These are phyloP conservation scores for Epsilonema sp. DNA, from an alignment of 2,888 invertebrate genomes.

Conservation along the genomic window DNA sequence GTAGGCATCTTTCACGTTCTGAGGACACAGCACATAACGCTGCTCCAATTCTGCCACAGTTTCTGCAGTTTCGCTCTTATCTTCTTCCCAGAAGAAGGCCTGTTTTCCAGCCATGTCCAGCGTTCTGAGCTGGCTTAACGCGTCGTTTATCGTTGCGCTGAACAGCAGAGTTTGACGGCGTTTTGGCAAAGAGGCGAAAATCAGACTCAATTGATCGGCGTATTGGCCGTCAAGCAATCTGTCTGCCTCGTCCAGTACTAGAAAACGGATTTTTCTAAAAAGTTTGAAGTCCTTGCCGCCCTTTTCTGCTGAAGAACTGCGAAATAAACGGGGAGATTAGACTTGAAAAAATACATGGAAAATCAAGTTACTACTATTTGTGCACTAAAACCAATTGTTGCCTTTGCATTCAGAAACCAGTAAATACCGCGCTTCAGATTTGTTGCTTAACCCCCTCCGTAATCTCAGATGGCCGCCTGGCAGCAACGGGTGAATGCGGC, in stretches of 20 bases:
- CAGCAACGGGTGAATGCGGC: too few species aligned
- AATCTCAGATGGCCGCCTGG: too few species aligned
- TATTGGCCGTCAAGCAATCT: constrained; percentile 43
- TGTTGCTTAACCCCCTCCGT: too few species aligned
- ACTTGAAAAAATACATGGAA: too few species aligned
- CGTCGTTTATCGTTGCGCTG: constrained; percentile 73
- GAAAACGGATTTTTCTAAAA: constrained; percentile 54
- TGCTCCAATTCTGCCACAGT: constrained; percentile 59
- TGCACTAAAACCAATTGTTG: too few species aligned
- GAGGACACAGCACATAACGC: constrained; percentile 66
- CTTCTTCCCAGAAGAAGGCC: constrained; percentile 43
- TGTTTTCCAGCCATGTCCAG: constrained; percentile 32
- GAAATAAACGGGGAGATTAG: too few species aligned
- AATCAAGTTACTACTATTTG: too few species aligned
- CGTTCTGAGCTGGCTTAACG: constrained; percentile 46
- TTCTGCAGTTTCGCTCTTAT: constrained; percentile 40
- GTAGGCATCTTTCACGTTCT: constrained; percentile 74
- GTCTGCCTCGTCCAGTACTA: constrained; percentile 94
- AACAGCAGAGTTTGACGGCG: constrained; percentile 36
- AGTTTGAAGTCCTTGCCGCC: constrained; percentile 25
- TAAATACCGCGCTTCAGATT: too few species aligned
- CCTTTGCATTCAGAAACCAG: too few species aligned
- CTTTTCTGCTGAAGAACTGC: too few species aligned
- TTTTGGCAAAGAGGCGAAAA: constrained; percentile 41
- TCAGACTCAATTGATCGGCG: constrained; percentile 44